Base-by-base conservation (phyloP, 2,888 invertebrate species). In the Tenthredo scrophulariae region DNA sequence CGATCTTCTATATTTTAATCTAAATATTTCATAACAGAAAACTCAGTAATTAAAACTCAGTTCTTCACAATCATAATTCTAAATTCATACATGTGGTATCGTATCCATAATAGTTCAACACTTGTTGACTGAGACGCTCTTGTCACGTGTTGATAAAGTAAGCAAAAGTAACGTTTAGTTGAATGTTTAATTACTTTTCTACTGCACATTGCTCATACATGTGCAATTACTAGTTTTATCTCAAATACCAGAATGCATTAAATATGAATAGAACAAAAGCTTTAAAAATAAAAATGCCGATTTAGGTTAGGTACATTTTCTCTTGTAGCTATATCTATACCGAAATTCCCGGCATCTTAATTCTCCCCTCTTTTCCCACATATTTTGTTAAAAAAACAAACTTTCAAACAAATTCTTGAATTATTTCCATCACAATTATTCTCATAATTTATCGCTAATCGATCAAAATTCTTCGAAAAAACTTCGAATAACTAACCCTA, bases 271-370 rank as follows among this genome's bases (percentile, higher is more conserved):
- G 13, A 26, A 67, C 6, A 5, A 33, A 33, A 33, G 1, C 26
- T 33, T 15, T 29, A 5, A 29, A 67, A 33, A 67, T 37, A 67
- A 33, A 18, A 67, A 67, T 67, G 26, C 15, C 33, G 67, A 33
- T 67, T 67, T 67, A 67, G 67, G 67, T 67, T 67, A 67, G 18
- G 67, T 67, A 54, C 33, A 3, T 26, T 22, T 26, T 62, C n/a
- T n/a, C 18, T 22, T 58, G 22, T 58, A 58, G 58, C 58, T 22
- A 26, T 26, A 26, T 26, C 10, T 4, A 6, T 10, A 22, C 18
- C 13, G 9, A 62, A 26, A 26, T 26, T 62, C 13, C 26, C 22
- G 62, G 62, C 13, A 62, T 62, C 1, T 22, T 0, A 22, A 22
- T n/a, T n/a, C n/a, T 22, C 22, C 22, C n/a, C 7, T 22, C 5